phyloP scores from a whole-genome alignment of 1,140 invertebrate genomes.

The Nasonia vitripennis region DNA sequence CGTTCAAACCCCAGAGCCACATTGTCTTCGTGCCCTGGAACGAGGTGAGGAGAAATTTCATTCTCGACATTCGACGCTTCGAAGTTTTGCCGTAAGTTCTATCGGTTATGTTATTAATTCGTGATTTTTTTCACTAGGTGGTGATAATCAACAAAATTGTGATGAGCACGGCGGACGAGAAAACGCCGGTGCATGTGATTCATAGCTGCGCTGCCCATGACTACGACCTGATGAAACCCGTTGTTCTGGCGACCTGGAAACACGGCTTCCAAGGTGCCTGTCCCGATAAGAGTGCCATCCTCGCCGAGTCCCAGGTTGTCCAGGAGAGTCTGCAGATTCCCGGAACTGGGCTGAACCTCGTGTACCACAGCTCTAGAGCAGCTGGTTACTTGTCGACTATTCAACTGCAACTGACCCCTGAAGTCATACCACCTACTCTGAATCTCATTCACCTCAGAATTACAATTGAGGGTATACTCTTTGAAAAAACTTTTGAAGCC shows the following conservation, averaged over 20 bases:
- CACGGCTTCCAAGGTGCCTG: slow-evolving; percentile 96
- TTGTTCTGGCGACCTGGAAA: slow-evolving; percentile 96
- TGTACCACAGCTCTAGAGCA: slow-evolving; percentile 95
- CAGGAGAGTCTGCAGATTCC: slow-evolving; percentile 96
- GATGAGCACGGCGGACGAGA: slow-evolving; percentile 90
- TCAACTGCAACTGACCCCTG: slow-evolving; percentile 93
- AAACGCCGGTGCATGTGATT: slow-evolving; percentile 77
- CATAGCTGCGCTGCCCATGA: slow-evolving; percentile 92
- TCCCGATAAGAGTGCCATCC: slow-evolving; percentile 92
- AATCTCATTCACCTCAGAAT: slow-evolving; percentile 92
- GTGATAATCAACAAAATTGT: slow-evolving; percentile 91
- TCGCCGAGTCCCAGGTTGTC: slow-evolving; percentile 96
- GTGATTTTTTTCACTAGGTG: slow-evolving; percentile 75
- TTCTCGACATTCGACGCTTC: background rate
- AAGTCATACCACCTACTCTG: slow-evolving; percentile 86
- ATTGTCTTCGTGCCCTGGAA: slow-evolving; percentile 98
- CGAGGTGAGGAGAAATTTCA: slow-evolving; percentile 79
- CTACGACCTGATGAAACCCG: slow-evolving; percentile 95
- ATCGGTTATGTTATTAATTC: slow-evolving; percentile 3
- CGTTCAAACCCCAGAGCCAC: slow-evolving; percentile 91
- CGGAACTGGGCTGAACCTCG: slow-evolving; percentile 93
- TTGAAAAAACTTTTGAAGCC: slow-evolving; percentile 95
- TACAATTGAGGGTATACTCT: slow-evolving; percentile 94
- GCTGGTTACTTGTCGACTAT: slow-evolving; percentile 96
- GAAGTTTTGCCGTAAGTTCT: background rate